A percentile compares a stretch with the other conserved stretches of the same genome.
phyloP scores from a whole-genome alignment of 2,113 vertebrate genomes.

The Labeo catla region DNA sequence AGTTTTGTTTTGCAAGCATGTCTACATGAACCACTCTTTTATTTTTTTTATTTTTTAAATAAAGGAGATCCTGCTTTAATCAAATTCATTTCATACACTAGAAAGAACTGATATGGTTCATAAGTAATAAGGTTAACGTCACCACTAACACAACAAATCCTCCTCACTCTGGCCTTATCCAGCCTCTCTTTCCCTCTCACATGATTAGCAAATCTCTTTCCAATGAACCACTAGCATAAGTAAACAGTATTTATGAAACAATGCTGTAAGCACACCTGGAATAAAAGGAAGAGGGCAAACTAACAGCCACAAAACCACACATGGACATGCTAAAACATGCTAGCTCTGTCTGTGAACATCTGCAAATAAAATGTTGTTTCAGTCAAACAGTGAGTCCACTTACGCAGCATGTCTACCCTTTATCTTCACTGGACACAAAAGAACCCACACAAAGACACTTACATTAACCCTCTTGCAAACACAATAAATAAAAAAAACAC shows the following conservation, averaged over 20 bases:
- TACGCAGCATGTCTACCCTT: background rate
- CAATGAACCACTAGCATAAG: background rate
- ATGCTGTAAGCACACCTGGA: background rate
- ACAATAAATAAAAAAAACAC: conserved; percentile 30
- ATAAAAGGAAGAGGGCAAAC: background rate
- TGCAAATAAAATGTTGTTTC: background rate
- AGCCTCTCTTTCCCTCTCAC: background rate
- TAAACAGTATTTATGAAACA: background rate
- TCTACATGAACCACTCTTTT: background rate
- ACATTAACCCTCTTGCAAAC: conserved; percentile 13
- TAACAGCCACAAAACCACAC: background rate
- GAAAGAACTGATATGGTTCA: background rate
- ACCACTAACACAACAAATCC: background rate
- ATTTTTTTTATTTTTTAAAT: no score
- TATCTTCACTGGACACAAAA: conserved; percentile 30
- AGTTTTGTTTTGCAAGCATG: background rate
- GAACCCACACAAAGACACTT: background rate
- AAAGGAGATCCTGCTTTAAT: background rate
- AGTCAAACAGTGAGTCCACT: background rate
- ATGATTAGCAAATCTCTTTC: background rate
- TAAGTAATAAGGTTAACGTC: background rate
- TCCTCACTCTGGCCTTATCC: background rate
- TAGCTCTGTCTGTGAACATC: background rate
- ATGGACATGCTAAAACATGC: background rate
- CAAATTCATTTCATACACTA: background rate